These are phyloP conservation scores for Cyrtodaria siliqua DNA, from an alignment of 2,888 invertebrate species.

Conservation along the genomic window DNA sequence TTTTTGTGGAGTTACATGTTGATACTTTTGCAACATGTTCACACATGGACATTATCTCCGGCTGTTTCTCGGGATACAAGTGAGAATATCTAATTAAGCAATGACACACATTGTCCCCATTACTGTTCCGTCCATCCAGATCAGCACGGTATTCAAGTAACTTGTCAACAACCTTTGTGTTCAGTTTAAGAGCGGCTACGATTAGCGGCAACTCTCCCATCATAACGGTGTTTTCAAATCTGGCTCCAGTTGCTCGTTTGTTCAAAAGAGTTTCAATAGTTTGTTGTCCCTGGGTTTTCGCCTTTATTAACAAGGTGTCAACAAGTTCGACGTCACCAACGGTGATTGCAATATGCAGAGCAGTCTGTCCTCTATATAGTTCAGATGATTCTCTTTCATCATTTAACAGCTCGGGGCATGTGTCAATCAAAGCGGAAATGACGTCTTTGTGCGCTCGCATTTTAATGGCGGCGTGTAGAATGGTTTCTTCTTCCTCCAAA, in stretches of 20 bases:
- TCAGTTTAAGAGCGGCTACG: slow-evolving; percentile 71
- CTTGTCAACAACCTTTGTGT: slow-evolving; percentile 58
- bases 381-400: slow-evolving; percentile 25
- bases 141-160: slow-evolving; percentile 55
- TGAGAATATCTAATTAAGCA: slow-evolving; percentile 65
- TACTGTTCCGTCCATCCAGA: slow-evolving; percentile 48
- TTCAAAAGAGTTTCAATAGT: slow-evolving; percentile 13
- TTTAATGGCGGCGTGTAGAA: slow-evolving; percentile 52
- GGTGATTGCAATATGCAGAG: slow-evolving; percentile 65
- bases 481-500: slow-evolving; percentile 41
- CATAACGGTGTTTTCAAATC: slow-evolving; percentile 71
- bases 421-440: slow-evolving; percentile 29
- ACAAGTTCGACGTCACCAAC: slow-evolving; percentile 51
- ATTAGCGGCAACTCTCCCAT: slow-evolving; percentile 70
- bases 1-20: not conserved
- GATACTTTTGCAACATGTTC: slow-evolving; percentile 26
- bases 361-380: slow-evolving; percentile 65
- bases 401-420: slow-evolving; percentile 31
- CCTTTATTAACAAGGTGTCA: slow-evolving; percentile 29
- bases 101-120: slow-evolving; percentile 71
- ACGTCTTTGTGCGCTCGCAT: slow-evolving; percentile 30
- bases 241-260: slow-evolving; percentile 59
- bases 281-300: slow-evolving; percentile 8
- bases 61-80: slow-evolving; percentile 61
- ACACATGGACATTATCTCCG: slow-evolving; percentile 40